phyloP scores from a whole-genome alignment of 2,888 invertebrate genomes.

The Nemoura dubitans region DNA sequence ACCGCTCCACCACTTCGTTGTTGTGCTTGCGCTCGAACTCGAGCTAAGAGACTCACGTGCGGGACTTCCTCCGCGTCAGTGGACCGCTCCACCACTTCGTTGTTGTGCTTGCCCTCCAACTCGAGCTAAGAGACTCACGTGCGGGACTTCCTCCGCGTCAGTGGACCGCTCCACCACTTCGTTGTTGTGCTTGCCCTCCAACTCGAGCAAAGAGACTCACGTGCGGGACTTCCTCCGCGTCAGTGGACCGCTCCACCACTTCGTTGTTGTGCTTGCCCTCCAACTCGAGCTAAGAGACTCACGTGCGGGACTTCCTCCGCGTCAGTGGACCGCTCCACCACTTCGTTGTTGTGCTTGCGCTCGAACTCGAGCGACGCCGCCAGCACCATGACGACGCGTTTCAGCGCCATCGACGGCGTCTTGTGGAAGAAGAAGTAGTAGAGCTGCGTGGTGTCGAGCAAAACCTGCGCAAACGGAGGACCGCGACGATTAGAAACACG shows the following conservation, averaged over 20 bases:
- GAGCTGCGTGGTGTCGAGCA: constrained; percentile 95
- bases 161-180: too few relatives aligned
- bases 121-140: too few relatives aligned
- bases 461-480: constrained; percentile 74
- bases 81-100: too few relatives aligned
- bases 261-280: constrained; percentile 83
- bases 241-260: constrained; percentile 89
- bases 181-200: too few relatives aligned
- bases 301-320: constrained; percentile 94
- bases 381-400: constrained; percentile 95
- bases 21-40: too few relatives aligned
- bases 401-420: constrained; percentile 94
- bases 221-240: constrained; percentile 93
- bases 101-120: too few relatives aligned
- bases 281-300: constrained; percentile 56
- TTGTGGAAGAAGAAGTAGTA: constrained; percentile 96
- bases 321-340: constrained; percentile 91
- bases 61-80: too few relatives aligned
- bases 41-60: too few relatives aligned
- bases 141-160: too few relatives aligned
- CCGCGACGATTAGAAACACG: too few relatives aligned
- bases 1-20: too few relatives aligned
- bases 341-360: constrained; percentile 91
- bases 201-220: constrained; percentile 63
- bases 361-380: constrained; percentile 98